Evolutionary conservation across 2,888 invertebrate species (phyloP).

Genomic region (Nomada fabriciana): DNA sequence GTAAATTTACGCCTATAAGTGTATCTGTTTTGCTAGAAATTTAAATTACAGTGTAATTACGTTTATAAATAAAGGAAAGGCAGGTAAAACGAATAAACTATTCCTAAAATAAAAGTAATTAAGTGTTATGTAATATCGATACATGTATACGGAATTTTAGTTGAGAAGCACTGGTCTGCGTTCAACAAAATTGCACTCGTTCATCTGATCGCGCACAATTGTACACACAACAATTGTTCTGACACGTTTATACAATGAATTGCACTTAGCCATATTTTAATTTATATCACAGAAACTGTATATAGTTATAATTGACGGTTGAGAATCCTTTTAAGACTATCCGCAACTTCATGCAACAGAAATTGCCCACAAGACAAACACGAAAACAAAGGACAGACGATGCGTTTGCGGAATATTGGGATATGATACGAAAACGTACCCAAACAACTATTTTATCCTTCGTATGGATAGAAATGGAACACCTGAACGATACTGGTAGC

Average conservation of each 20-base stretch:
- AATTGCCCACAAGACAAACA: not conserved
- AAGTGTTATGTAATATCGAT: not conserved
- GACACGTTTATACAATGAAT: not conserved
- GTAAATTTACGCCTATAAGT: not conserved
- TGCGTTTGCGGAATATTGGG: not conserved
- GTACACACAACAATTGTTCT: not conserved
- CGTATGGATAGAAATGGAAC: not conserved
- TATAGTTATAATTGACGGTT: not conserved
- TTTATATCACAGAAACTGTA: not conserved
- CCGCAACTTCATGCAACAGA: not conserved
- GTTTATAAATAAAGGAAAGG: too few species aligned
- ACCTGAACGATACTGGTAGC: not conserved
- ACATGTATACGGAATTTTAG: not conserved
- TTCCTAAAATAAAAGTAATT: not conserved
- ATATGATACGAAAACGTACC: not conserved
- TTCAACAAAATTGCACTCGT: not conserved
- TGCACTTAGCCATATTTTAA: not conserved
- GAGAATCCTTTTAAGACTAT: not conserved
- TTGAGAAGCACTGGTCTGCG: not conserved
- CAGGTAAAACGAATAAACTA: too few species aligned
- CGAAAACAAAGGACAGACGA: not conserved
- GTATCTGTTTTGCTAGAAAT: not conserved
- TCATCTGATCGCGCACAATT: not conserved
- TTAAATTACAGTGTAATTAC: too few species aligned
- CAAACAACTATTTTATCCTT: not conserved